These are phyloP conservation scores for Glandiceps talaboti DNA, from an alignment of 53 echinoderm and acorn worm species.

Conservation along the genomic window DNA sequence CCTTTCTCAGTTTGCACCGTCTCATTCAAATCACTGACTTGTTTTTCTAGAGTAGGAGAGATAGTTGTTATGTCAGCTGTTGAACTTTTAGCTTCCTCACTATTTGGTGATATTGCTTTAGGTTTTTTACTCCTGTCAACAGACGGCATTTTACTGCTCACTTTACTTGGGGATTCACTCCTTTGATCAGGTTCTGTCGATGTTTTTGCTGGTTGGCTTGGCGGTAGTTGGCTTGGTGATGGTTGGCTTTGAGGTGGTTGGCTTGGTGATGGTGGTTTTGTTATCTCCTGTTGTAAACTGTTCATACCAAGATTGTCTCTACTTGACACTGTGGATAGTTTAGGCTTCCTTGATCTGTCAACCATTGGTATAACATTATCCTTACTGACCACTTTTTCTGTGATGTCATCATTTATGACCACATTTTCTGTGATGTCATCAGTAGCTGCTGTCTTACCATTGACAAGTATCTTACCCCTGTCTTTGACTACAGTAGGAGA, in stretches of 20 bases:
- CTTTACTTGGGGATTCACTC: not conserved
- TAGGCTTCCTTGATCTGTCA: constrained; percentile 25
- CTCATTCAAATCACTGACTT: not conserved
- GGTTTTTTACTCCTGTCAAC: not conserved
- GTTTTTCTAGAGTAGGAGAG: not conserved
- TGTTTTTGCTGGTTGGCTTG: not conserved
- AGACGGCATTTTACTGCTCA: not conserved
- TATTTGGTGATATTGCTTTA: too few species aligned
- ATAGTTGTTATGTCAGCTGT: not conserved
- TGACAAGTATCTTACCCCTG: not conserved
- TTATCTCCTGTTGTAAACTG: too few species aligned
- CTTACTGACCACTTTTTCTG: too few species aligned
- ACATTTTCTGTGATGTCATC: not conserved
- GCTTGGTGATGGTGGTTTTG: too few species aligned
- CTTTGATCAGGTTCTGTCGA: not conserved
- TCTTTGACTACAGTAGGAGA: not conserved
- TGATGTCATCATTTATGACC: too few species aligned
- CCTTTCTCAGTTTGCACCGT: not conserved
- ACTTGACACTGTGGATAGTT: too few species aligned
- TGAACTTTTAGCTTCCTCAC: not conserved
- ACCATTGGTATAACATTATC: constrained; percentile 11
- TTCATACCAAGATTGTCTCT: too few species aligned
- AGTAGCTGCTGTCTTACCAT: constrained; percentile 21
- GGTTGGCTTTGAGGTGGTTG: not conserved
- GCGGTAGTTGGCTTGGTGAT: not conserved